Evolutionary conservation across 2,113 vertebrate genomes (phyloP).

Genomic region (Sylvilagus bachmani): DNA sequence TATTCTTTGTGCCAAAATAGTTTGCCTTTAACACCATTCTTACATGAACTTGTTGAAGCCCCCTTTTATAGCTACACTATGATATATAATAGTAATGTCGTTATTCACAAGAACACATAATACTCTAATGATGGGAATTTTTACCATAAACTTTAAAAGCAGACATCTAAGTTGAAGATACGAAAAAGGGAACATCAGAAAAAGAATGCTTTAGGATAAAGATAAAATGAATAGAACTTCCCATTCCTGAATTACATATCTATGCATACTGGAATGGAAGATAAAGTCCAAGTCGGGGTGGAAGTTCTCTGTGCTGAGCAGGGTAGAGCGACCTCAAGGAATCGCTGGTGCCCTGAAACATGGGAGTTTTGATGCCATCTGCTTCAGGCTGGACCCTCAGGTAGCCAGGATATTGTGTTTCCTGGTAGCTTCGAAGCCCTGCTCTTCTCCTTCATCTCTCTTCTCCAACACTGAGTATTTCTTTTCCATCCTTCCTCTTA

Average conservation of each 20-base stretch:
- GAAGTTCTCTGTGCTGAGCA: neutral
- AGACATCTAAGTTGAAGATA: neutral
- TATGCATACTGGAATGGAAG: neutral
- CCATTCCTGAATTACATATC: neutral
- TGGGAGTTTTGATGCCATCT: neutral
- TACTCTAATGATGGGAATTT: neutral
- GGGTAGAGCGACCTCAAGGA: neutral
- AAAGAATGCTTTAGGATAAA: slow-evolving; percentile 4
- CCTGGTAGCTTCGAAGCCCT: neutral
- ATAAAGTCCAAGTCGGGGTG: neutral
- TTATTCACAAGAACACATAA: neutral
- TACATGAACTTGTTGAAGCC: no score
- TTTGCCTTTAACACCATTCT: no score
- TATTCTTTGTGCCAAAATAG: no score
- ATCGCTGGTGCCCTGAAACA: neutral
- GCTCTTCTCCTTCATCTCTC: neutral
- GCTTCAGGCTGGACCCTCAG: neutral
- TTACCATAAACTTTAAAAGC: neutral
- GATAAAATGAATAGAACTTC: slow-evolving; percentile 23
- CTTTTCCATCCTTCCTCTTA: neutral
- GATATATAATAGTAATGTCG: neutral
- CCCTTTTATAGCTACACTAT: neutral
- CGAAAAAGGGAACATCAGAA: neutral
- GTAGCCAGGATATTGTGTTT: neutral
- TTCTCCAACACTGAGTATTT: neutral